Base-by-base conservation (phyloP, 2,888 invertebrate genomes). In the Trisateles emortualis region DNA sequence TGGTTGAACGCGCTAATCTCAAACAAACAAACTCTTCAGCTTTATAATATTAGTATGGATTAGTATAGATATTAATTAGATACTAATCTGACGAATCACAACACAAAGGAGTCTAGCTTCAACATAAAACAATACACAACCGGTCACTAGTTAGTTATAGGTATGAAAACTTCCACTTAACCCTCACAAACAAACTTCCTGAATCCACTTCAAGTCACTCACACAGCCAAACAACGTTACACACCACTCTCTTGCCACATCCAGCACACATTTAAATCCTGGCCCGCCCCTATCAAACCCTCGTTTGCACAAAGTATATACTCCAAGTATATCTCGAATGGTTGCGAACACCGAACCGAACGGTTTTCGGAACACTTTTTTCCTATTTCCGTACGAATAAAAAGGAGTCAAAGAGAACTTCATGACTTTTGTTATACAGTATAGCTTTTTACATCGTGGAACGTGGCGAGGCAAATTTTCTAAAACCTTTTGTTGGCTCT, bases 251-350 rank as follows among this genome's bases (percentile, higher is more conserved):
- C 19, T 44, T 26, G 63, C 41, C 64, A 62, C 58, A 67, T 62
- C 62, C 33, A 59, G 63, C 44, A 54, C 53, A 67, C 55, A 58
- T 58, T 66, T 80, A 79, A 47, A 74, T 79, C 81, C 53, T 44
- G 26, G 70, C 43, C 35, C 62, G 73, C 84, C 83, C 85, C 81
- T 87, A 89, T 91, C 88, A 90, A 89, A 89, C 80, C 81, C 87
- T 90, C 90, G 88, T 91, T 90, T 90, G 87, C 85, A 83, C 86
- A 86, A 88, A 87, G 87, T 87, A 89, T 86, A 84, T 86, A 88
- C 81, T 85, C 79, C 82, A 76, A 86, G 87, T 87, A 84, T 86
- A 87, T 87, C 83, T 81, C 74, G 76, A 78, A 81, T 73, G 80
- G 81, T 72, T 74, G 77, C 78, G 85, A 87, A 88, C 84, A 81